These are phyloP conservation scores for Eustalomyia histrio DNA, from an alignment of 2,888 invertebrate genomes.

Conservation along the genomic window DNA sequence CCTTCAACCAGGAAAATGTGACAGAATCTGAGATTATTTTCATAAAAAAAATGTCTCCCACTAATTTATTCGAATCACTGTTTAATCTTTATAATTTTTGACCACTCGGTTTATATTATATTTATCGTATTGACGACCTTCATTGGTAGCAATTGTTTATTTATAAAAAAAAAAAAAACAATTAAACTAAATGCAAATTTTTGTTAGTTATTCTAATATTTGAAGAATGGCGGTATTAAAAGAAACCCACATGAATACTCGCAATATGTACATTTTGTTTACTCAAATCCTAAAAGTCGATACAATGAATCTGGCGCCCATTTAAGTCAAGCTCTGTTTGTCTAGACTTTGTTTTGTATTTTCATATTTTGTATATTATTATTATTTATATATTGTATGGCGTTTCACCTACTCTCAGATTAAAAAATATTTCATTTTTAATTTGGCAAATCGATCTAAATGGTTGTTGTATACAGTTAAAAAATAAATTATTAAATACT, in stretches of 20 bases:
- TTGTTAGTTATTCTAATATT: not conserved
- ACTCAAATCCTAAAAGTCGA: slow-evolving; percentile 40
- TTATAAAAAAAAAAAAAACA: too few relatives aligned
- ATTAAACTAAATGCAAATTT: slow-evolving; percentile 49
- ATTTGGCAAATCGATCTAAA: slow-evolving; percentile 38
- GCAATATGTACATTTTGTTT: slow-evolving; percentile 1
- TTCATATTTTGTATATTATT: not conserved
- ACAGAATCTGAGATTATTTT: too few relatives aligned
- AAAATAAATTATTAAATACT: slow-evolving; percentile 37
- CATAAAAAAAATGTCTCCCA: too few relatives aligned
- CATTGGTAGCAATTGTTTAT: too few relatives aligned
- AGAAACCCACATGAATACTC: slow-evolving; percentile 48
- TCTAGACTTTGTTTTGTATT: slow-evolving; percentile 45
- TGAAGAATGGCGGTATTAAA: not conserved
- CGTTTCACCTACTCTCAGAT: slow-evolving; percentile 48
- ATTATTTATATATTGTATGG: slow-evolving; percentile 48
- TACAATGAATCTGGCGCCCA: slow-evolving; percentile 52
- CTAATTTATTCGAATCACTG: too few relatives aligned
- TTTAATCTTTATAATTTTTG: too few relatives aligned
- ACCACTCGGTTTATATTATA: too few relatives aligned
- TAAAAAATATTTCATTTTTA: slow-evolving; percentile 23
- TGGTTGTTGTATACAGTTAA: slow-evolving; percentile 23
- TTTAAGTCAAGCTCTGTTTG: slow-evolving; percentile 44
- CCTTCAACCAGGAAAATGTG: too few relatives aligned
- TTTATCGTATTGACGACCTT: too few relatives aligned